Evolutionary conservation across 2,113 vertebrate genomes (phyloP), one percentile per base, ranked within the genome.

Genomic region (Chaenogobius annularis): DNA sequence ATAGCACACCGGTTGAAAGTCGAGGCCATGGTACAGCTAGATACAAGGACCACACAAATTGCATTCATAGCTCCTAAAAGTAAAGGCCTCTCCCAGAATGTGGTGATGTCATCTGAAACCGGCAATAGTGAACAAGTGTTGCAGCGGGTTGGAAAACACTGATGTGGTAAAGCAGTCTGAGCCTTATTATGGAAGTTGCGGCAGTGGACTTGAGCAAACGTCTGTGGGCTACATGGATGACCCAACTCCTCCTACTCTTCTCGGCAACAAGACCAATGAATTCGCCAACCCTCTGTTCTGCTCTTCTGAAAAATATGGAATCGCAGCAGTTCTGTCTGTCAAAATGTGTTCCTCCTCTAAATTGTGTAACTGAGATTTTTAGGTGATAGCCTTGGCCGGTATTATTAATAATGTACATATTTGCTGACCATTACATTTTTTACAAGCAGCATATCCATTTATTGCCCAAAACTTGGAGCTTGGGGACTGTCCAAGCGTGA

Each of bases 191-290:
- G 13, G 23, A 50, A 9, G 5, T 10, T 20, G 61, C 20, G 56
- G 43, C 55, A 58, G 68, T n/a, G 17, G 52, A 59, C 7, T 19
- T 23, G 7, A n/a, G 22, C 26, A 62, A 75, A 54, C 50, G 50
- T 7, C 46, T 65, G 20, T 71, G 52, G 43, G 46, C 65, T 70
- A 56, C 61, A 61, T n/a, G 15, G 72, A 79, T 26, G 40, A 62
- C 66, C 61, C 10, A 35, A 55, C 50, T 81, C 73, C 82, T 56
- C 73, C 82, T 56, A 73, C 44, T 8, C 73, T 67, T 61, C 47
- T 19, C 69, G 40, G 64, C 66, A 76, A 80, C 78, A 74, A 69
- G 66, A 59, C 50, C 69, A 73, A 79, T 86, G 72, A 81, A 84
- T 81, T 79, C 74, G 80, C 74, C 19, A 87, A 62, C n/a, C 19